phyloP scores from a whole-genome alignment of 2,797 vertebrate genomes.

The Saxicola maurus region DNA sequence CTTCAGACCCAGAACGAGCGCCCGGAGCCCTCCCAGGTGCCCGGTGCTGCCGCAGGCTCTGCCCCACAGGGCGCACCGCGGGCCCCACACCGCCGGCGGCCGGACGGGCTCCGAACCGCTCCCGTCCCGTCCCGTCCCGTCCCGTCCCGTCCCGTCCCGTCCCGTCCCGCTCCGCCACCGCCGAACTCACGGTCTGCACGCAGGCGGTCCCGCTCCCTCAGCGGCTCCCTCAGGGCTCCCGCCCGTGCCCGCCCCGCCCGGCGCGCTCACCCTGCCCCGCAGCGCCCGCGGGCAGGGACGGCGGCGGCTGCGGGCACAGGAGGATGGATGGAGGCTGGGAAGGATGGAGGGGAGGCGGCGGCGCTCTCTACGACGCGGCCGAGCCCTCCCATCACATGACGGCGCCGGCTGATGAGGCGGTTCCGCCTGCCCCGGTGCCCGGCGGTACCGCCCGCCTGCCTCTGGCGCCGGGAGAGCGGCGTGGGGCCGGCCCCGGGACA shows the following conservation, averaged over 20 bases:
- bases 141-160: too few relatives aligned
- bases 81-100: rapidly evolving
- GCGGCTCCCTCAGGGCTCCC: neutral
- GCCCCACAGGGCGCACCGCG: neutral
- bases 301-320: neutral
- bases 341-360: rapidly evolving
- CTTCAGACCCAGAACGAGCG: neutral
- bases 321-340: rapidly evolving
- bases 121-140: neutral
- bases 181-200: neutral
- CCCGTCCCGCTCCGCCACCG: neutral
- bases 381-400: neutral
- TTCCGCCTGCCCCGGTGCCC: neutral
- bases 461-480: rapidly evolving
- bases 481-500: rapidly evolving
- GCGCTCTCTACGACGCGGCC: neutral
- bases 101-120: neutral
- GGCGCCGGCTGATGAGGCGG: conserved; percentile 30
- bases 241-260: neutral
- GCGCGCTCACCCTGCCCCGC: neutral
- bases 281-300: neutral
- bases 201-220: neutral
- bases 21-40: neutral
- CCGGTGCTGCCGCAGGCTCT: neutral
- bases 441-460: rapidly evolving